Base-by-base conservation (phyloP, 2,797 vertebrate genomes). In the Gadopsis bispinosus region DNA sequence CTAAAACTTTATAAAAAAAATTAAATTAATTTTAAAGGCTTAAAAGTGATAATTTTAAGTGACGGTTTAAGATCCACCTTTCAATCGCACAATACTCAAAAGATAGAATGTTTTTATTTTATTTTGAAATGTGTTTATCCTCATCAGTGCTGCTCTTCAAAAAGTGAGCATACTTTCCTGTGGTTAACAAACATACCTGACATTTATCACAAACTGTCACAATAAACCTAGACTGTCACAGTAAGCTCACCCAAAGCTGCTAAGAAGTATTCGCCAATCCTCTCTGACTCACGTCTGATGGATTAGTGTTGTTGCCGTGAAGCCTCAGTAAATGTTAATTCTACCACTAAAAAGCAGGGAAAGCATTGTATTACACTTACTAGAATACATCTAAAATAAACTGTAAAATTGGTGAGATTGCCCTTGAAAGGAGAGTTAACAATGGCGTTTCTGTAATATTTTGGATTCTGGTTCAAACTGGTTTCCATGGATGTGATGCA, bases 401-500 rank as follows among this genome's bases (percentile, higher is more conserved):
- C 22, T 10, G 37, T n/a, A 17, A 75, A 51, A 59, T 35, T 13
- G 19, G 10, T 31, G 26, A 26, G 14, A 35, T 61, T 69, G 4
- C 22, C 2, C 29, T 45, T 35, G 39, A 70, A 43, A 39, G 10
- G 19, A 69, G 11, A 66, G 10, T 59, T 56, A 26, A 47, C 54
- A 55, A 14, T 71, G 63, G 0, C 2, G 12, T 58, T 71, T 76
- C 29, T 63, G 58, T 26, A 20, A 45, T 63, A 35, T 75, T 74
- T 64, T 70, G 43, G 43, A 51, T 81, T 71, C 71, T 72, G 48
- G 73, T 84, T 83, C 29, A 9, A 75, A 75, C 87, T 73, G 76
- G 76, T 92, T 88, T 77, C 69, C 69, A 83, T 71, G 58, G 63
- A 81, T 81, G 66, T 69, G 41, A 29, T 72, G 75, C 62, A 87